phyloP scores from a whole-genome alignment of 2,797 vertebrate species.

The Ptychobarbus kaznakovi region DNA sequence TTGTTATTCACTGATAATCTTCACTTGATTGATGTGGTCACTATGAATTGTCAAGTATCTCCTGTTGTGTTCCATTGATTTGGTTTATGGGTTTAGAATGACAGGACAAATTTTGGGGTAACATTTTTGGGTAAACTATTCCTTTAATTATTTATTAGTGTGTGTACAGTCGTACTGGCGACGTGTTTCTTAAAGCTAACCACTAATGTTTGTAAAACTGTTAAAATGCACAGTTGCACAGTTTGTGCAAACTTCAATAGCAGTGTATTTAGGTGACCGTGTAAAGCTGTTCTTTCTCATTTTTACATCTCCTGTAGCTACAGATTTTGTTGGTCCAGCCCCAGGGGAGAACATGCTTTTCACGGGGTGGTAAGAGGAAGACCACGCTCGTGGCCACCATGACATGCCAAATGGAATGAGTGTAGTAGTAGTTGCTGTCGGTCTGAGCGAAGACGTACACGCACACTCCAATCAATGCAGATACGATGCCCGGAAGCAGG shows the following conservation, averaged over 20 bases:
- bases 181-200: not conserved
- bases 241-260: slow-evolving; percentile 1
- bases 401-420: slow-evolving; percentile 94
- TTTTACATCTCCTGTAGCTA: slow-evolving; percentile 91
- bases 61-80: slow-evolving; percentile 4
- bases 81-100: slow-evolving; percentile 3
- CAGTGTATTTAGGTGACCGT: slow-evolving; percentile 78
- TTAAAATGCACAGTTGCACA: not conserved
- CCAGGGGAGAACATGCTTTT: slow-evolving; percentile 76
- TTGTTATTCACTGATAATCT: not conserved
- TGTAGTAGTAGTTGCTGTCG: slow-evolving; percentile 94
- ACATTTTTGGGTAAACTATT: not conserved
- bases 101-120: not conserved
- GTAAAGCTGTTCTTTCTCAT: slow-evolving; percentile 86
- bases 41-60: not conserved
- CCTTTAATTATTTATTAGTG: not conserved
- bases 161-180: not conserved
- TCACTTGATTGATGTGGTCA: not conserved
- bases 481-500: slow-evolving; percentile 86
- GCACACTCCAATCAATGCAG: slow-evolving; percentile 84
- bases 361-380: slow-evolving; percentile 88
- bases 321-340: slow-evolving; percentile 86
- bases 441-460: slow-evolving; percentile 91
- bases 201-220: not conserved
- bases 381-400: slow-evolving; percentile 90